Base-by-base conservation (phyloP, 2,888 invertebrate genomes). In the Diloba caeruleocephala region DNA sequence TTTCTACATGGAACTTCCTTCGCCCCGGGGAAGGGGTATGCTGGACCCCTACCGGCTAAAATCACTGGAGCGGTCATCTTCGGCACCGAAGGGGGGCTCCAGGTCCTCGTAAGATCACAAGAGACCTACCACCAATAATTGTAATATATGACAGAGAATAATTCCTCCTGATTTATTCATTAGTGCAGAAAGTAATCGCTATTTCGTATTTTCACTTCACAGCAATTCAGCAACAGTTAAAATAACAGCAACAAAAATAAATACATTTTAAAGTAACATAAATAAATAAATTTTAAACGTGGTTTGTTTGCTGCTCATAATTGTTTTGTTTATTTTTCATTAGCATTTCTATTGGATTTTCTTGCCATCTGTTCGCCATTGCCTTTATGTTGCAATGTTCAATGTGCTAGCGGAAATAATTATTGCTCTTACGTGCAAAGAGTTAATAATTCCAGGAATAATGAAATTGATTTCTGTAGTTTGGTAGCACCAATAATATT, bases 381-480 rank as follows among this genome's bases (percentile, higher is more conserved):
- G 50, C 45, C 57, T 46, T 38, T 52, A 45, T 58, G 55, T 49
- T 45, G 15, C 31, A 50, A 34, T 57, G 60, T 53, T 52, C 19
- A 46, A 6, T 50, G 45, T 51, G 57, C 41, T 21, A 39, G 49
- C 17, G 28, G 37, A n/a, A n/a, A n/a, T 51, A 37, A 44, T 69
- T 65, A 60, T 60, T 4, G 42, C 21, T 21, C 23, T 10, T 60
- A 65, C 72, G 73, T 73, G 72, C 15, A 36, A 15, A 6, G 73
- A 13, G 45, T 59, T 28, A 25, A 41, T 49, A 60, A 67, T 56
- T 42, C 14, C 13, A 19, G 36, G 21, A 45, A 36, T 38, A 45
- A 39, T 23, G 1, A 12, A 25, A 44, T 46, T 39, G 26, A 32
- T 50, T 57, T 28, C 31, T 19, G 10, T n/a, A n/a, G n/a, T n/a